Evolutionary conservation across 37 sponge, comb jelly and placozoan genomes (phyloP).

Genomic region (Hexactinellida sp.): DNA sequence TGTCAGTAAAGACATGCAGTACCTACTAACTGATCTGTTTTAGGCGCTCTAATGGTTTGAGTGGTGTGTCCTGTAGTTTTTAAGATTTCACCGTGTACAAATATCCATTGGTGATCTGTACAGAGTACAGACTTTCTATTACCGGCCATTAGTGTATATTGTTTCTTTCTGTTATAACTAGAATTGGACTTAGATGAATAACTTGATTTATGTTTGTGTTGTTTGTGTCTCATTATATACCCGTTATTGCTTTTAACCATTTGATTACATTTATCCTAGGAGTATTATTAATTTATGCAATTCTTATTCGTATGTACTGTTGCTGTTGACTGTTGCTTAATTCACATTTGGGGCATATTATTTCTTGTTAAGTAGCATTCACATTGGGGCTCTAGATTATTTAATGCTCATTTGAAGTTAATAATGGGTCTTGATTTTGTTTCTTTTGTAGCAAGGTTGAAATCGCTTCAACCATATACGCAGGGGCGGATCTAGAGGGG

Average conservation of each 20-base stretch:
- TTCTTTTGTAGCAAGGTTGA: too few relatives aligned
- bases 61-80: background rate
- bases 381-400: too few relatives aligned
- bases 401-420: too few relatives aligned
- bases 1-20: conserved; percentile 14
- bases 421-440: too few relatives aligned
- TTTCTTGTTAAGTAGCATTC: too few relatives aligned
- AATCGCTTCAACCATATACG: too few relatives aligned
- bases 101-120: conserved; percentile 2
- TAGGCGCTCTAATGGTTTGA: background rate
- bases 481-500: too few relatives aligned
- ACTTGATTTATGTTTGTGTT: background rate
- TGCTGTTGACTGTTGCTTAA: too few relatives aligned
- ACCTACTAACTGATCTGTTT: background rate
- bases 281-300: background rate
- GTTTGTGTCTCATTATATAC: background rate
- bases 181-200: background rate
- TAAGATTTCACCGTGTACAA: conserved; percentile 3
- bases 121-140: conserved; percentile 1
- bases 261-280: background rate
- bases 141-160: conserved; percentile 5
- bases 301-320: background rate
- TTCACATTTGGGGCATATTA: too few relatives aligned
- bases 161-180: background rate
- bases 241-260: background rate